These are phyloP conservation scores for Drosophila miranda DNA, from an alignment of 1,140 invertebrate species.

Conservation along the genomic window DNA sequence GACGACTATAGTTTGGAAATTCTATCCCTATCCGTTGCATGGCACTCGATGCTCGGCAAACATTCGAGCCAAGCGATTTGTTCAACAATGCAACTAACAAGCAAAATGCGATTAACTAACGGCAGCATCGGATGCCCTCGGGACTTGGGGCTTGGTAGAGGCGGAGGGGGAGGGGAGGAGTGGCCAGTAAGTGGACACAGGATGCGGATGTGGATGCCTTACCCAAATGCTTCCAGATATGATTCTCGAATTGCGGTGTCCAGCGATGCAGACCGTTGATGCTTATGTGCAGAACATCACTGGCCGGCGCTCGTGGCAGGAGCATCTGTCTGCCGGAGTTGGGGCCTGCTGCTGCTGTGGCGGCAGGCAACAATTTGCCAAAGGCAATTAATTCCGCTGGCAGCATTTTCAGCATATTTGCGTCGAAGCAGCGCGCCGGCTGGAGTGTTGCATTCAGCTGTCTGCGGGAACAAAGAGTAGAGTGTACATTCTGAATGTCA, in stretches of 20 bases:
- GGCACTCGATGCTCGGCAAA: constrained; percentile 18
- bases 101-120: constrained; percentile 66
- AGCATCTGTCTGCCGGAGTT: constrained; percentile 41
- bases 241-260: constrained; percentile 78
- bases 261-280: constrained; percentile 79
- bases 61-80: constrained; percentile 51
- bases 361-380: constrained; percentile 76
- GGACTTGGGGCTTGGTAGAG: too few relatives aligned
- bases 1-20: constrained; percentile 11
- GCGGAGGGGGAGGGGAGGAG: neutral
- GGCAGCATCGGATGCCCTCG: constrained; percentile 30
- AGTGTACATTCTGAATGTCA: neutral
- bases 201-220: constrained; percentile 43
- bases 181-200: constrained; percentile 4
- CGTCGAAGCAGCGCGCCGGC: constrained; percentile 75
- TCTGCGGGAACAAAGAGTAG: constrained; percentile 27
- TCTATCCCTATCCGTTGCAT: constrained; percentile 18
- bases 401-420: constrained; percentile 79
- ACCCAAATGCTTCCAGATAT: constrained; percentile 82
- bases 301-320: constrained; percentile 40
- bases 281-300: constrained; percentile 73
- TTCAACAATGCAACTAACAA: constrained; percentile 60
- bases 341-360: constrained; percentile 26
- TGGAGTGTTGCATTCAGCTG: constrained; percentile 79
- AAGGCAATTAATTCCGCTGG: constrained; percentile 82